Percentiles rank a stretch among this genome's conserved stretches.
Conservation (phyloP, 2,113 vertebrate genomes). For the Verasper variegatus region DNA sequence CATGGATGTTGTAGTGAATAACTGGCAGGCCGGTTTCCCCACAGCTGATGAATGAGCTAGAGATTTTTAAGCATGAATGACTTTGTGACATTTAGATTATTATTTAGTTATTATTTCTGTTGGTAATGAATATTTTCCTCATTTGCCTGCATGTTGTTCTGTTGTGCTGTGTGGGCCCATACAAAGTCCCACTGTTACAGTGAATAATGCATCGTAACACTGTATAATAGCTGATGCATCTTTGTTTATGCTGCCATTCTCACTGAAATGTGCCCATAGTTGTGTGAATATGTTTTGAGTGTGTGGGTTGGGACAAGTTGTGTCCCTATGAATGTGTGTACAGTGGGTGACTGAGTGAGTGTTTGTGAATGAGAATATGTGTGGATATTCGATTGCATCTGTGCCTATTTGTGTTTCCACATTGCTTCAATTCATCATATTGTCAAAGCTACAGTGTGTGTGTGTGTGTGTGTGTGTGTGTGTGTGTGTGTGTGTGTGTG, state of each 20-base stretch:
- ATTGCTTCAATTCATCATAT: conserved; percentile 33
- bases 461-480: neutral
- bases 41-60: too few species aligned
- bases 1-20: too few species aligned
- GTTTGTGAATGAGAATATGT: neutral
- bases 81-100: too few species aligned
- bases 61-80: too few species aligned
- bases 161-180: neutral
- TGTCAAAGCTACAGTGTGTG: conserved; percentile 8
- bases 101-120: neutral
- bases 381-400: conserved; percentile 8
- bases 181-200: neutral
- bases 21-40: too few species aligned
- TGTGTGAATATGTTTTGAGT: neutral
- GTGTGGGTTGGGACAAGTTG: neutral
- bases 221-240: neutral
- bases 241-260: neutral
- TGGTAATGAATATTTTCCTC: neutral
- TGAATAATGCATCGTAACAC: neutral
- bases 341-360: neutral
- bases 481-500: too few species aligned
- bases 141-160: too few species aligned
- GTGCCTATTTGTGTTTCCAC: conserved; percentile 16
- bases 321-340: neutral
- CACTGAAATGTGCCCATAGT: neutral